Conservation (phyloP, 2,113 vertebrate genomes). For the Genyomyrus donnyi region DNA sequence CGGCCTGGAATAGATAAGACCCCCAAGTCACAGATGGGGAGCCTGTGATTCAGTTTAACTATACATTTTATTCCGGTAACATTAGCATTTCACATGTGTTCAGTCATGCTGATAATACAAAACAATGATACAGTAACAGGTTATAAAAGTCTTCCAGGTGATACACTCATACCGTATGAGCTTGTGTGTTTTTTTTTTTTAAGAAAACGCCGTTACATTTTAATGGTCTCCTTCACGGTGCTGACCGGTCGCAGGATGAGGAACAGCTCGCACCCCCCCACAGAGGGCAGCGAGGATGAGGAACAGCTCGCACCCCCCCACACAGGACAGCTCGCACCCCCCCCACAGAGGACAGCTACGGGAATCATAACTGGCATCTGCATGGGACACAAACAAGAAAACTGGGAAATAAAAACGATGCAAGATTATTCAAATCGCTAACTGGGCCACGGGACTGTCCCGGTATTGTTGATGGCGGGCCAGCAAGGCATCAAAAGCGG, state of each 20-base stretch:
- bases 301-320: too few species aligned
- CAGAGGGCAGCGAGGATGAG: not conserved
- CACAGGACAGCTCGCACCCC: not conserved
- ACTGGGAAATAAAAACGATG: conserved; percentile 10
- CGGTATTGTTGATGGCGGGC: conserved; percentile 22
- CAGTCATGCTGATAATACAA: not conserved
- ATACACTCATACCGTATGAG: too few species aligned
- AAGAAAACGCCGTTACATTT: not conserved
- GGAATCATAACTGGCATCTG: conserved; percentile 4
- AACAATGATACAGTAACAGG: not conserved
- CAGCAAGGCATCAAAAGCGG: conserved; percentile 19
- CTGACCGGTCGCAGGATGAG: not conserved
- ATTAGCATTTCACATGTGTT: not conserved
- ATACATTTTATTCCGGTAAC: not conserved
- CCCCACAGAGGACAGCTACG: too few species aligned
- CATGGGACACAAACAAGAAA: not conserved
- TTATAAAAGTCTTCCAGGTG: not conserved
- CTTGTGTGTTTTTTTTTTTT: too few species aligned
- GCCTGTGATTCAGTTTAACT: not conserved
- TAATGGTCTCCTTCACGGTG: not conserved
- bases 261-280: not conserved
- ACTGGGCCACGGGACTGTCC: conserved; percentile 4
- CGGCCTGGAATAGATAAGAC: not conserved
- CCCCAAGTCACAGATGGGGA: not conserved
- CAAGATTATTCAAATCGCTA: conserved; percentile 16